phyloP scores from a whole-genome alignment of 2,113 vertebrate genomes.

The Tyto alba region DNA sequence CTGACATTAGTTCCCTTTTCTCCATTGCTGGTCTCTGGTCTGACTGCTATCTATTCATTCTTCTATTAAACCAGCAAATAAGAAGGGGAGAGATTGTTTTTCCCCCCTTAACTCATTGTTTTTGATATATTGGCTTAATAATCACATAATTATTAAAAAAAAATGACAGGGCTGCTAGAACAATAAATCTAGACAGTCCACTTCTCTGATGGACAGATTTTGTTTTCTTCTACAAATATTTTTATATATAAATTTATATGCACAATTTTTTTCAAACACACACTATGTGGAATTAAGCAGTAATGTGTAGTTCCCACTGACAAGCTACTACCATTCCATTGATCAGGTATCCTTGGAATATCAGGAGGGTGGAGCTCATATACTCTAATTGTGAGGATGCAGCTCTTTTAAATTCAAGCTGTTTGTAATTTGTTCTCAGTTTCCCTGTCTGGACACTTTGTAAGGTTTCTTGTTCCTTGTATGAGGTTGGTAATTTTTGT shows the following conservation, averaged over 20 bases:
- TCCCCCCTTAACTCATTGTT: background rate
- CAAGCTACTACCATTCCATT: background rate
- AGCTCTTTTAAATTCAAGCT: background rate
- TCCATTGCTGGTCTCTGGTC: background rate
- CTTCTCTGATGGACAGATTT: background rate
- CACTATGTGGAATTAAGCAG: background rate
- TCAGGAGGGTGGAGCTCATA: accelerated
- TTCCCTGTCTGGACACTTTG: background rate
- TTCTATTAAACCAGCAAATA: background rate
- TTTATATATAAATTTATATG: background rate
- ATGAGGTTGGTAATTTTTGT: background rate
- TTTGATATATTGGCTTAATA: background rate
- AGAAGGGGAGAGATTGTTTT: background rate
- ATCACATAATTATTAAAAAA: too few relatives aligned
- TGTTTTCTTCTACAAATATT: background rate
- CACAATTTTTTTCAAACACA: background rate
- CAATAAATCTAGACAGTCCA: background rate
- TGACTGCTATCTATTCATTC: background rate
- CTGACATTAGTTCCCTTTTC: background rate
- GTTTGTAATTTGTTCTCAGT: background rate
- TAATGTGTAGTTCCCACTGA: background rate
- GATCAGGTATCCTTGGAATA: background rate
- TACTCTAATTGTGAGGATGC: background rate
- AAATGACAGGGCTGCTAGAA: background rate
- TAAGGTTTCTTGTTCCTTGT: background rate